phyloP scores from a whole-genome alignment of 2,113 vertebrate species.

The Erpornis zantholeuca region DNA sequence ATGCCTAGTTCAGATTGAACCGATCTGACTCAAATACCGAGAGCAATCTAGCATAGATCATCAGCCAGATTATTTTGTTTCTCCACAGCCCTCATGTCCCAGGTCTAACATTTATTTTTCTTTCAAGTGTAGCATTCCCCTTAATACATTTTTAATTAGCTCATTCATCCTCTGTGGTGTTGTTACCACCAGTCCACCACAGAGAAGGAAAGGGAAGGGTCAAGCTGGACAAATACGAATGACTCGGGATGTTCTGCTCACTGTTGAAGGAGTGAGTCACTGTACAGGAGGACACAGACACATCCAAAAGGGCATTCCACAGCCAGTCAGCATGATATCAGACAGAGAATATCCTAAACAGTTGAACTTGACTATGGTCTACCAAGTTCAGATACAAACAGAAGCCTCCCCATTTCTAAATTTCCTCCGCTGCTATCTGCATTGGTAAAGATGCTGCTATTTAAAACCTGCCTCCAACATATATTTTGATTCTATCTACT shows the following conservation, averaged over 20 bases:
- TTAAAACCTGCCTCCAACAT: neutral
- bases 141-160: conserved; percentile 1
- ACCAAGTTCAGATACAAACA: neutral
- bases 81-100: conserved; percentile 1
- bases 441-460: neutral
- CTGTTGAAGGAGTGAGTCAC: neutral
- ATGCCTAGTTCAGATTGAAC: neutral
- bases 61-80: conserved; percentile 32
- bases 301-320: neutral
- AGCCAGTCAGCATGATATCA: neutral
- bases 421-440: neutral
- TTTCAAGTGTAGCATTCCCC: neutral
- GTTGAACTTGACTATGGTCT: neutral
- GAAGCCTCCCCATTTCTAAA: neutral
- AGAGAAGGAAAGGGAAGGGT: neutral
- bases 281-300: neutral
- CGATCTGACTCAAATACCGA: neutral
- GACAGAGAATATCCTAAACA: neutral
- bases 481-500: neutral
- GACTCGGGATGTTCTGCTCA: neutral
- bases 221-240: neutral
- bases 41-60: neutral
- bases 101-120: conserved; percentile 54
- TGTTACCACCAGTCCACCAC: neutral
- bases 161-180: neutral